These are phyloP conservation scores for Echinarachnius parma DNA, from an alignment of 53 echinoderm and acorn worm genomes.

Conservation along the genomic window DNA sequence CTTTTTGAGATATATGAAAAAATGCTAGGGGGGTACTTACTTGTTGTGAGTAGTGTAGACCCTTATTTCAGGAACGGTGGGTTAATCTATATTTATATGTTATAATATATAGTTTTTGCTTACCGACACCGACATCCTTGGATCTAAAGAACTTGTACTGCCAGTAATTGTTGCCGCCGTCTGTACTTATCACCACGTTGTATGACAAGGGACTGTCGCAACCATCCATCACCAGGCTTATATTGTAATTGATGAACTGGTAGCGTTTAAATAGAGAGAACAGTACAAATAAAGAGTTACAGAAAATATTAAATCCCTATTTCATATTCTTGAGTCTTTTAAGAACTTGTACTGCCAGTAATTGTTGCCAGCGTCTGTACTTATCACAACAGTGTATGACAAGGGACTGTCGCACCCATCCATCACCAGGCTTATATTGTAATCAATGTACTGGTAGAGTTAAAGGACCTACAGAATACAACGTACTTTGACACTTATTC, in stretches of 20 bases:
- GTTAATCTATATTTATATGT: too few species aligned
- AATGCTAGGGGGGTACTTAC: too few species aligned
- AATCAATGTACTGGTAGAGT: background rate
- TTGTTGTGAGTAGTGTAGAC: too few species aligned
- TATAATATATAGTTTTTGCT: too few species aligned
- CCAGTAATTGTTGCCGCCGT: constrained; percentile 19
- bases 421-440: constrained; percentile 22
- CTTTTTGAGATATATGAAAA: too few species aligned
- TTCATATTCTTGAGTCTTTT: too few species aligned
- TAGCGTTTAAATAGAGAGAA: background rate
- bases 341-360: constrained; percentile 49
- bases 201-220: constrained; percentile 40
- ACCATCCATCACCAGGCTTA: constrained; percentile 31
- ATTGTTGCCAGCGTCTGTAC: background rate
- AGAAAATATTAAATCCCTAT: too few species aligned
- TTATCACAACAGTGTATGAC: constrained; percentile 17
- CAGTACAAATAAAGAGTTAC: too few species aligned
- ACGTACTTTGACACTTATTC: too few species aligned
- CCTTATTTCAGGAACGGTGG: too few species aligned
- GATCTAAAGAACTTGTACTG: constrained; percentile 42
- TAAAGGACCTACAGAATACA: too few species aligned
- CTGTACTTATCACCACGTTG: background rate
- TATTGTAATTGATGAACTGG: constrained; percentile 2
- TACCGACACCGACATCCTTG: constrained; percentile 22
- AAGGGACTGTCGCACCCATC: constrained; percentile 40